Evolutionary conservation across 2,888 invertebrate species (phyloP), one percentile per base, ranked within the genome.

Genomic region (Pteria penguin): DNA sequence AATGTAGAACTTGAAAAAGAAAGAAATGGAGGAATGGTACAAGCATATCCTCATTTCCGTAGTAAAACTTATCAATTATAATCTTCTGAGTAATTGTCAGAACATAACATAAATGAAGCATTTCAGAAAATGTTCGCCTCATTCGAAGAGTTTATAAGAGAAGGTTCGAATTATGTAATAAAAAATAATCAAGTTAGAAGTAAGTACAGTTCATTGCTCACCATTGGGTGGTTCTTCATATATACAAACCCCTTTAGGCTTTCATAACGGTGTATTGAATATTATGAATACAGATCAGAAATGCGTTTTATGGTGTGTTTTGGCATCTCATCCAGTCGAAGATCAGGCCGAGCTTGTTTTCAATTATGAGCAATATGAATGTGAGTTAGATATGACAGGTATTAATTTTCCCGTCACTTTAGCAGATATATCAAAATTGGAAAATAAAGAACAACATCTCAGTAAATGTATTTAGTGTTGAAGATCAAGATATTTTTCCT

Each of bases 261-360:
- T 83, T 45, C 62, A 58, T 52, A 63, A 79, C 24, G 83, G 80
- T 22, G 55, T 82, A n/a, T 72, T 83, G 36, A 83, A 82, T 63
- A 73, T 84, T 1, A 78, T 69, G 5, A 84, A 84, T 67, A 72
- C 76, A 22, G 84, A 82, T 31, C 26, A 79, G 36, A 76, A 81
- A 52, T 82, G 84, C 58, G 80, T 84, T 54, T 32, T 66, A 45
- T 84, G 82, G 82, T 54, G 75, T 14, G 60, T 80, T 22, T 36
- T 81, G 27, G 73, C 80, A 31, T 75, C 79, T 4, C 75, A 83
- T 54, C 77, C 79, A 22, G 54, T 22, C 11, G 54, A 61, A n/a
- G 29, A 72, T 5, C n/a, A 80, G 54, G 33, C 71, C 14, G 54
- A 78, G n/a, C 29, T 26, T 8, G 61, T 57, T 3, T 24, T 22